Conservation (phyloP, 1,140 invertebrate genomes). For the Argopecten irradians region DNA sequence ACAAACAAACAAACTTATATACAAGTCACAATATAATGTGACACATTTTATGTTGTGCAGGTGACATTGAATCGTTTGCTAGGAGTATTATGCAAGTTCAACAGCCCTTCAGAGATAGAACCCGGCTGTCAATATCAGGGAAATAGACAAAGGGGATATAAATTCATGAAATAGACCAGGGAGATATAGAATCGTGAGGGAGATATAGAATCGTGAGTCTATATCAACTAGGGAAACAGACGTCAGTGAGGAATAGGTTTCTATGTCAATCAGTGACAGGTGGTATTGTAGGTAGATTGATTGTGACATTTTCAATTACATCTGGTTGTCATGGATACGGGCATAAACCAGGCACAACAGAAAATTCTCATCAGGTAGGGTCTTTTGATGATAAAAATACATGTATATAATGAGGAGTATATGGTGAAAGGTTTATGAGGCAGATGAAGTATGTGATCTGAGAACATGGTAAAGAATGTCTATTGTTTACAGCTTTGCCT, state of each 20-base stretch:
- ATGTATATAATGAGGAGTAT: too few relatives aligned
- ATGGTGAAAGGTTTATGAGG: background rate
- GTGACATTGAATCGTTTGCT: background rate
- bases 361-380: too few relatives aligned
- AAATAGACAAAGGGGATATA: too few relatives aligned
- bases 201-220: background rate
- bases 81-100: background rate
- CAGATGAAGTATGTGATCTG: background rate
- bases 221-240: background rate
- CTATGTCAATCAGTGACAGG: background rate
- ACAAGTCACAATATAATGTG: too few relatives aligned
- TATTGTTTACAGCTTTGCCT: too few relatives aligned
- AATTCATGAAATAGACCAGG: too few relatives aligned
- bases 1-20: too few relatives aligned
- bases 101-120: background rate
- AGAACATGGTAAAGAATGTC: too few relatives aligned
- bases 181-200: too few relatives aligned
- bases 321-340: background rate
- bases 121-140: too few relatives aligned
- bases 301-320: slow-evolving; percentile 18
- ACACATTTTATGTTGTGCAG: background rate
- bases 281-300: background rate
- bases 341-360: background rate
- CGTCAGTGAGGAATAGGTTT: background rate
- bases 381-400: too few relatives aligned